A percentile compares a stretch with the other conserved stretches of the same genome.
Evolutionary conservation across 2,113 vertebrate genomes (phyloP).

Genomic region (Pyrgilauda ruficollis): DNA sequence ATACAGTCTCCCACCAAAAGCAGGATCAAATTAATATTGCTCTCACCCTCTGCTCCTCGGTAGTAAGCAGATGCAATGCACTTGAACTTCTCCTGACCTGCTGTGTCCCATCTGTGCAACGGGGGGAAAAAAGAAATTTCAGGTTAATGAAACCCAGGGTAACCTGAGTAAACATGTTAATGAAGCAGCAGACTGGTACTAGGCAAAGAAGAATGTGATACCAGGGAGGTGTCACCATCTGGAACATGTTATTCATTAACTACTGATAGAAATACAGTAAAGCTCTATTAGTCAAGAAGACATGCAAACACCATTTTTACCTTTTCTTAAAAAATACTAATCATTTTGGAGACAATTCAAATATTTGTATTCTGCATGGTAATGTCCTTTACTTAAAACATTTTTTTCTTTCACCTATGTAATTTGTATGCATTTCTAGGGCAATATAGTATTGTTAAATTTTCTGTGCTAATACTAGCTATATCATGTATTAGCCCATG

Average conservation of each 20-base stretch:
- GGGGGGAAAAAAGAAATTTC: not conserved
- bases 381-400: not conserved
- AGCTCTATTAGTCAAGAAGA: not conserved
- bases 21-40: not conserved
- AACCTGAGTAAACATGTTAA: slow-evolving; percentile 41
- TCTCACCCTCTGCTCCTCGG: slow-evolving; percentile 87
- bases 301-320: not conserved
- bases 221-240: slow-evolving; percentile 31
- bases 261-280: not conserved
- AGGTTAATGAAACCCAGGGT: slow-evolving; percentile 16
- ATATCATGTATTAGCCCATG: not conserved
- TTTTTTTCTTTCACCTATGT: not conserved
- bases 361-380: not conserved
- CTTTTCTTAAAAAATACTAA: not conserved
- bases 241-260: slow-evolving; percentile 52
- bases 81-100: slow-evolving; percentile 95
- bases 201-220: slow-evolving; percentile 18
- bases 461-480: not conserved
- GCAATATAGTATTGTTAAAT: not conserved
- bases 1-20: not conserved
- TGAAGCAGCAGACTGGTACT: slow-evolving; percentile 36
- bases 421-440: not conserved
- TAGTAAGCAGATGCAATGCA: slow-evolving; percentile 92
- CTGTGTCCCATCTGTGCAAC: slow-evolving; percentile 88
- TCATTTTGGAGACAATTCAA: not conserved